A percentile compares a stretch with the other conserved stretches of the same genome.
phyloP scores from a whole-genome alignment of 2,888 invertebrate genomes.

The Ligdia adustata region DNA sequence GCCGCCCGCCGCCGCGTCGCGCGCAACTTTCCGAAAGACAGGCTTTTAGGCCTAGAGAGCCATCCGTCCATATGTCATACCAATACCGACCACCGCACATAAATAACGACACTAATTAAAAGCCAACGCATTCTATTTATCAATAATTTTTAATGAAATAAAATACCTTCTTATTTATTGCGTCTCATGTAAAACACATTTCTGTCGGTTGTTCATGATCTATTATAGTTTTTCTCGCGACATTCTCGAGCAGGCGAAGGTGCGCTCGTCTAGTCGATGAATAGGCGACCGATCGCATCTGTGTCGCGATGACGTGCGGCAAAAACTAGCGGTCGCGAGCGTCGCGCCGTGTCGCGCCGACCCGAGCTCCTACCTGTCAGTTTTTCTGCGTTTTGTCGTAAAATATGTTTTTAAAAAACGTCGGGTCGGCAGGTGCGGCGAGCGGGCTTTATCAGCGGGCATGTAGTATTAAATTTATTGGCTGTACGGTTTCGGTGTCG shows the following conservation, averaged over 20 bases:
- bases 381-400: slow-evolving; percentile 69
- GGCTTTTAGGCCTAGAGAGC: slow-evolving; percentile 14
- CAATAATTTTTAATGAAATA: neutral
- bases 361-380: slow-evolving; percentile 45
- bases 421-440: slow-evolving; percentile 63
- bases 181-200: neutral
- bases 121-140: neutral
- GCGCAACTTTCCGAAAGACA: slow-evolving; percentile 4
- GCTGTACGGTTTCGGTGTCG: slow-evolving; percentile 62
- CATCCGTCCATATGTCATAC: no score
- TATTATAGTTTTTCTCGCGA: neutral
- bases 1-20: neutral
- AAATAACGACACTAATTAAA: neutral
- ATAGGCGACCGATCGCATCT: slow-evolving; percentile 12
- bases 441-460: slow-evolving; percentile 62
- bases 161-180: neutral
- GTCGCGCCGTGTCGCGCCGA: slow-evolving; percentile 28
- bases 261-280: neutral
- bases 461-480: slow-evolving; percentile 68
- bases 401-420: slow-evolving; percentile 66
- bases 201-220: neutral
- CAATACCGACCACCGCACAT: neutral
- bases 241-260: neutral
- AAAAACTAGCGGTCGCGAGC: slow-evolving; percentile 14
- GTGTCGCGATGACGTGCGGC: slow-evolving; percentile 6